A percentile compares a stretch with the other conserved stretches of the same genome.
phyloP scores from a whole-genome alignment of 2,113 vertebrate genomes.

The Agelaius phoeniceus region DNA sequence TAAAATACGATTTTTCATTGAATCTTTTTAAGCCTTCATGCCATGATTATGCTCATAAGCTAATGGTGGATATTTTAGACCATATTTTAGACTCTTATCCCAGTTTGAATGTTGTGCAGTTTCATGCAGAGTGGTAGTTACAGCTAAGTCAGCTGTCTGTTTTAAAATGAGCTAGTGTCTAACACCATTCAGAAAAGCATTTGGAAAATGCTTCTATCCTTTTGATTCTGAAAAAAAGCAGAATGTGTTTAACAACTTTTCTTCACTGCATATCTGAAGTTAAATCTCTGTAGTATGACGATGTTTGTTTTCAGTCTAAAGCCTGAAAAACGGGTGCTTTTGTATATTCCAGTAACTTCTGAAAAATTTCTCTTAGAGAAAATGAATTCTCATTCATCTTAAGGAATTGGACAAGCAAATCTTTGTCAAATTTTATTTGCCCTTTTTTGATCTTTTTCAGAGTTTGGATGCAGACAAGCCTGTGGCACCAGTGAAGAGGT shows the following conservation, averaged over 20 bases:
- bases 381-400: neutral
- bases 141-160: neutral
- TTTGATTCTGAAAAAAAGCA: neutral
- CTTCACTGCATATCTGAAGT: neutral
- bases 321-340: neutral
- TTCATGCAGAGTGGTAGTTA: neutral
- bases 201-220: neutral
- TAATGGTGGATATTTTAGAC: neutral
- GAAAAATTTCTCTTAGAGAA: neutral
- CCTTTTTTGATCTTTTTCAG: slow-evolving; percentile 58
- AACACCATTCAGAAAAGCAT: neutral
- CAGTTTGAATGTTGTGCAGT: neutral
- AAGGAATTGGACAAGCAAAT: neutral
- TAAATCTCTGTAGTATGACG: neutral
- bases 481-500: slow-evolving; percentile 87
- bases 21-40: neutral
- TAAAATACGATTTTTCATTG: neutral
- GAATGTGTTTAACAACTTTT: neutral
- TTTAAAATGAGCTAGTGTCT: neutral
- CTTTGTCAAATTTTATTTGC: neutral
- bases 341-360: neutral
- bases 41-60: neutral
- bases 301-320: neutral
- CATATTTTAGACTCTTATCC: neutral
- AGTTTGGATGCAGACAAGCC: slow-evolving; percentile 93